Conservation (phyloP, 64 coral and sea anemone species). For the Actinia tenebrosa region DNA sequence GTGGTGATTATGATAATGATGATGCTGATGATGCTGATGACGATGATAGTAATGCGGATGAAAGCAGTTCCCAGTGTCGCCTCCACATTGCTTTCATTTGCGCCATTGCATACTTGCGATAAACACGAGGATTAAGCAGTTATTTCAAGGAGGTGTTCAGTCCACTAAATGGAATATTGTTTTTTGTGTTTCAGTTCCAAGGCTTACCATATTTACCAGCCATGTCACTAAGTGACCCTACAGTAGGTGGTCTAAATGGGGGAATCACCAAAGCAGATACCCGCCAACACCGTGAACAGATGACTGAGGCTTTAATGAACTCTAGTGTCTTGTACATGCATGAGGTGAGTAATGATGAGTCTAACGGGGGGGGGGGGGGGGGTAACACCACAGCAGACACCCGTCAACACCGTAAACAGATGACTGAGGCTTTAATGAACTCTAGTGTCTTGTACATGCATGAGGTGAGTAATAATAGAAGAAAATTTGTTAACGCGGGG, state of each 20-base stretch:
- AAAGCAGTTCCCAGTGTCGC: no score
- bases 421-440: conserved; percentile 78
- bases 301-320: conserved; percentile 80
- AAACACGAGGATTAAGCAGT: no score
- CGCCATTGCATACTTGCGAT: no score
- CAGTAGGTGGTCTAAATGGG: conserved; percentile 37
- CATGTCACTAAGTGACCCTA: conserved; percentile 73
- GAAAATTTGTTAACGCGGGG: no score
- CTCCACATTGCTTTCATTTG: no score
- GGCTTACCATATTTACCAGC: conserved; percentile 64
- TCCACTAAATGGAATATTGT: background rate
- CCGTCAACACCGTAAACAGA: conserved; percentile 59
- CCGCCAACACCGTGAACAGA: conserved; percentile 59
- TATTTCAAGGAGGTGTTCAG: no score
- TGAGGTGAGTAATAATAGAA: conserved; percentile 36
- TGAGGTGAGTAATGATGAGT: conserved; percentile 37
- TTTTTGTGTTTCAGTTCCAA: conserved; percentile 41
- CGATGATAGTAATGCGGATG: no score
- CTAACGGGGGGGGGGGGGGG: background rate
- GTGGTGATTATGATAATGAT: no score
- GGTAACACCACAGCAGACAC: conserved; percentile 41
- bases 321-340: conserved; percentile 96
- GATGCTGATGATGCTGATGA: no score
- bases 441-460: conserved; percentile 96
- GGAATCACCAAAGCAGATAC: conserved; percentile 41